Percentiles rank a stretch among this genome's conserved stretches.
Evolutionary conservation across 2,888 invertebrate genomes (phyloP).

Genomic region (Platerodrilus igneus): DNA sequence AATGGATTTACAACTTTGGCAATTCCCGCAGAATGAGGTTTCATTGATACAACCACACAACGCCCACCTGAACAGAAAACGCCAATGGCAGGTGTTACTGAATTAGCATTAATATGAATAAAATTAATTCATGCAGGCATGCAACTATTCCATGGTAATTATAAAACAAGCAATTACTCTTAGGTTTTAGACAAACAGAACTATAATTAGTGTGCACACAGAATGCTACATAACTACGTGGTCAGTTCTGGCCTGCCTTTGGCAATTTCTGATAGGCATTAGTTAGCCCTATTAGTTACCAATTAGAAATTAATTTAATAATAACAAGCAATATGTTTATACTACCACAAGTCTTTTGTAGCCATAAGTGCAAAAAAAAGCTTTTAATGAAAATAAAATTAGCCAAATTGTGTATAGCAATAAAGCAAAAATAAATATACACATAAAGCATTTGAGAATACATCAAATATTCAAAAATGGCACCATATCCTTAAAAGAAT

Average conservation of each 20-base stretch:
- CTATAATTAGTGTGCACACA: conserved; percentile 24
- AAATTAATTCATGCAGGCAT: conserved; percentile 13
- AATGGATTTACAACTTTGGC: conserved; percentile 72
- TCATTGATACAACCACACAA: conserved; percentile 47
- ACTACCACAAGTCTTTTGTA: too few relatives aligned
- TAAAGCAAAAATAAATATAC: too few relatives aligned
- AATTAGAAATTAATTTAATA: too few relatives aligned
- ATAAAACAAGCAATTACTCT: conserved; percentile 8
- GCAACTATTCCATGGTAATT: conserved; percentile 14
- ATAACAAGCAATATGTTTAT: too few relatives aligned
- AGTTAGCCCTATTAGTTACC: conserved; percentile 22
- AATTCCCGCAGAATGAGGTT: conserved; percentile 49
- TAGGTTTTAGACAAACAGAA: conserved; percentile 13
- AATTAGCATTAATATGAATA: too few relatives aligned
- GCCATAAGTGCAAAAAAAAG: too few relatives aligned
- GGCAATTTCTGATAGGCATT: conserved; percentile 43
- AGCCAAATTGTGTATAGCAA: too few relatives aligned
- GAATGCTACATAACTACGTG: conserved; percentile 22
- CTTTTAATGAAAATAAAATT: too few relatives aligned
- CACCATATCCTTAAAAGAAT: too few relatives aligned
- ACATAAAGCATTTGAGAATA: too few relatives aligned
- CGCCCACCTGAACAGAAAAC: conserved; percentile 72
- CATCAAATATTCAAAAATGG: too few relatives aligned
- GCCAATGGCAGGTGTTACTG: conserved; percentile 73
- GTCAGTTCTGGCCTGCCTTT: conserved; percentile 45